Evolutionary conservation across 2,797 vertebrate species (phyloP).

Genomic region (Mycteria americana): DNA sequence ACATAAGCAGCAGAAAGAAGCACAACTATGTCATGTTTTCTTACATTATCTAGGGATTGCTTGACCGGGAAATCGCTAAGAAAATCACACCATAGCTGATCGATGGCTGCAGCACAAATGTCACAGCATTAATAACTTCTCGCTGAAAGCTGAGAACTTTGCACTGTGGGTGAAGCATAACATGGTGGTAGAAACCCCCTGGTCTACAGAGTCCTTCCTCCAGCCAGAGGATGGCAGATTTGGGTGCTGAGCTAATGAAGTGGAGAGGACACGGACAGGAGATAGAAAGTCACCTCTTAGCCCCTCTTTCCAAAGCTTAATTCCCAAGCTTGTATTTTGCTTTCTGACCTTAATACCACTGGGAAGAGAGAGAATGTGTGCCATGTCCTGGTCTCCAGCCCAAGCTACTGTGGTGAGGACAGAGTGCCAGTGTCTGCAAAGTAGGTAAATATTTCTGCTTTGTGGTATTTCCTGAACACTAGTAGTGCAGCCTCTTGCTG

Average conservation of each 20-base stretch:
- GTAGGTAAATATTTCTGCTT: neutral
- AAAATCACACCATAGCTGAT: constrained; percentile 14
- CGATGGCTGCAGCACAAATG: neutral
- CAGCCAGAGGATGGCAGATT: fast-evolving
- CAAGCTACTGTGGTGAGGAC: neutral
- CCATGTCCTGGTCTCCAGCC: neutral
- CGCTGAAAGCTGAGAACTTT: neutral
- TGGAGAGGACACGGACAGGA: neutral
- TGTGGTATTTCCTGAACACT: neutral
- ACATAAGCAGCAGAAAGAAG: neutral
- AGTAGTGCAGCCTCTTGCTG: neutral
- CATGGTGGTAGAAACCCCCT: neutral
- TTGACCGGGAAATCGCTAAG: neutral
- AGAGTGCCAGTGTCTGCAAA: neutral
- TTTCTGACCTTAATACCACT: neutral
- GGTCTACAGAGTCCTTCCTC: neutral
- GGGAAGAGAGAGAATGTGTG: neutral
- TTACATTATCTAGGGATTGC: neutral
- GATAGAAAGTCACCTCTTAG: neutral
- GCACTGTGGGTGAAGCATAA: fast-evolving
- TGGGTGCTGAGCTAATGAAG: neutral
- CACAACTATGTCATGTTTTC: neutral
- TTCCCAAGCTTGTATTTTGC: neutral
- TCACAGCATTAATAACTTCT: neutral
- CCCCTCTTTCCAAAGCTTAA: neutral